phyloP scores from a whole-genome alignment of 2,113 vertebrate genomes.

The Vimba vimba region DNA sequence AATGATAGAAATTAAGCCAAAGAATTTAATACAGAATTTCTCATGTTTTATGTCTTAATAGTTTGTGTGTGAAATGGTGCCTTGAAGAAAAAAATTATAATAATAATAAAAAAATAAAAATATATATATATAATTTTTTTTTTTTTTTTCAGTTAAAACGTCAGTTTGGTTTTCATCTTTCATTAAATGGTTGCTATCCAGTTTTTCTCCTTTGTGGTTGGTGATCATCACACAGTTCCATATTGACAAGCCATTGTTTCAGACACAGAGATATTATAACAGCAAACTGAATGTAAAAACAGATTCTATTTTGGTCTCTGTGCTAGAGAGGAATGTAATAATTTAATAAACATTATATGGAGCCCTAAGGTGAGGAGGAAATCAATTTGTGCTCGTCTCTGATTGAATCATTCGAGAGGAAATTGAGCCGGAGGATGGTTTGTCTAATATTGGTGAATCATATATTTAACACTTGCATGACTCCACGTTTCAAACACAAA shows the following conservation, averaged over 20 bases:
- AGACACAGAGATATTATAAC: neutral
- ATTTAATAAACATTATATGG: constrained; percentile 20
- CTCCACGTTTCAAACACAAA: neutral
- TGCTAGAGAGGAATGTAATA: neutral
- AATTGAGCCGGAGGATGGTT: neutral
- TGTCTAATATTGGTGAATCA: neutral
- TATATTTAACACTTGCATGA: neutral
- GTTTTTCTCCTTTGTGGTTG: neutral
- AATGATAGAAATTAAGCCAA: neutral
- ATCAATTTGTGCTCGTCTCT: neutral
- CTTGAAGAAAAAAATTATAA: neutral
- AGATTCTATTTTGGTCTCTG: neutral
- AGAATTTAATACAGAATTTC: neutral
- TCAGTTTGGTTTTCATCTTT: neutral
- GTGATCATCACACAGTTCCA: neutral
- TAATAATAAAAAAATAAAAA: too few species aligned
- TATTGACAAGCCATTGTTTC: neutral
- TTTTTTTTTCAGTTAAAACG: neutral
- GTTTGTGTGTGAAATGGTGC: neutral
- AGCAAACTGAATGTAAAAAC: constrained; percentile 26
- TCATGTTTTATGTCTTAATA: neutral
- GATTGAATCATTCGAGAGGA: constrained; percentile 1
- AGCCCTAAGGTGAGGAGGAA: neutral
- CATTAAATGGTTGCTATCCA: neutral
- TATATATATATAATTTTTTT: neutral